Conservation (phyloP, 2,113 vertebrate species). For the Crotalus viridis region DNA sequence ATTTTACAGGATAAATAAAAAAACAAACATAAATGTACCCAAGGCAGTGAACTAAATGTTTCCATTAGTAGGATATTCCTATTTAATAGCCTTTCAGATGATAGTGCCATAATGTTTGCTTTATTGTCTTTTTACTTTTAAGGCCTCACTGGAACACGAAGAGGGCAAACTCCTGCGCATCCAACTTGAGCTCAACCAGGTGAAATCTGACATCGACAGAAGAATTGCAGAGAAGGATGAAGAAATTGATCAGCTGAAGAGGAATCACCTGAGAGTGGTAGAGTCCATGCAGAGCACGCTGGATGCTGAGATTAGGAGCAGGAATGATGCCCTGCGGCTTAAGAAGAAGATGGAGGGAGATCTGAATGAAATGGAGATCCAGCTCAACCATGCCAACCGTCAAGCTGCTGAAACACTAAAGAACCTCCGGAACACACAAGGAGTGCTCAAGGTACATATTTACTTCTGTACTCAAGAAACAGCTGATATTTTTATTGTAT, state of each 20-base stretch:
- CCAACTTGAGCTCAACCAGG: constrained; percentile 74
- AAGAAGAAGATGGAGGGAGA: constrained; percentile 81
- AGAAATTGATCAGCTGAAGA: constrained; percentile 75
- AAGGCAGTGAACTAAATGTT: neutral
- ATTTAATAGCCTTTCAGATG: neutral
- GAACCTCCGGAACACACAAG: constrained; percentile 73
- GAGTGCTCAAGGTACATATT: constrained; percentile 68
- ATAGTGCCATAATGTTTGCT: neutral
- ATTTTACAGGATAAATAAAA: neutral
- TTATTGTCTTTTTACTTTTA: constrained; percentile 3
- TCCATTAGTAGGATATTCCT: neutral
- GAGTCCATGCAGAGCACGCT: constrained; percentile 76
- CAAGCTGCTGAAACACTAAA: constrained; percentile 74
- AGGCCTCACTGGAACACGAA: constrained; percentile 73
- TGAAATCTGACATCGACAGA: constrained; percentile 72
- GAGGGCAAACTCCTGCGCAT: constrained; percentile 75
- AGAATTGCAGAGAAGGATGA: constrained; percentile 76
- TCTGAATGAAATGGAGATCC: constrained; percentile 75
- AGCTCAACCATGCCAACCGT: constrained; percentile 79
- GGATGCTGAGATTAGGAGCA: constrained; percentile 74
- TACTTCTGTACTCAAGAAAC: neutral
- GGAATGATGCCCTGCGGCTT: constrained; percentile 76
- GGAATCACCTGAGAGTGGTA: constrained; percentile 66
- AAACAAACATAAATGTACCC: neutral
- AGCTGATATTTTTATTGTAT: neutral